Percentiles rank a stretch among this genome's conserved stretches.
phyloP scores from a whole-genome alignment of 2,113 vertebrate species.

The Cinclus cinclus region DNA sequence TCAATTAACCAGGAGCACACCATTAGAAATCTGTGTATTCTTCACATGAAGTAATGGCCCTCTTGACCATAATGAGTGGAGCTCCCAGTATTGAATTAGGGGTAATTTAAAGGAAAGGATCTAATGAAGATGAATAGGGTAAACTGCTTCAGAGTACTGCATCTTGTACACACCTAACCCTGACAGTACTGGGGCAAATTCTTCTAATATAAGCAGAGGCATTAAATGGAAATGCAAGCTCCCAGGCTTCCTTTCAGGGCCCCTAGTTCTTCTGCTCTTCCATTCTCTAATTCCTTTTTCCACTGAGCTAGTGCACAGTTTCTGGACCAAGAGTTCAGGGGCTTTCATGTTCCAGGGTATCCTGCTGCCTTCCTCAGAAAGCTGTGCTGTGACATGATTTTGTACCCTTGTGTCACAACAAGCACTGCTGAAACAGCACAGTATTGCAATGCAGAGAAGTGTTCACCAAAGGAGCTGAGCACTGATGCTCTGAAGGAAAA shows the following conservation, averaged over 20 bases:
- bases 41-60: background rate
- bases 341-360: background rate
- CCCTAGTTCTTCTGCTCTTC: background rate
- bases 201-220: background rate
- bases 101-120: background rate
- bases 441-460: background rate
- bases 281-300: background rate
- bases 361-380: background rate
- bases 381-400: background rate
- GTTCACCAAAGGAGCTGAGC: background rate
- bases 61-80: background rate
- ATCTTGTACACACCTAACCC: background rate
- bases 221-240: background rate
- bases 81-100: background rate
- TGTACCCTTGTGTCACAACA: background rate
- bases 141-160: background rate
- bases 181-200: background rate
- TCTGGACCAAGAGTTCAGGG: background rate
- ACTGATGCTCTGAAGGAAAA: background rate
- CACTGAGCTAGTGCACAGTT: background rate
- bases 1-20: constrained; percentile 16
- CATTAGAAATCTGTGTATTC: constrained; percentile 1
- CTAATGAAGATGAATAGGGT: constrained; percentile 15
- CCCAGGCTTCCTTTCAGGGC: background rate
- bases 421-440: background rate